Conservation (phyloP, 2,888 invertebrate genomes). For the Hanleya hanleyi region DNA sequence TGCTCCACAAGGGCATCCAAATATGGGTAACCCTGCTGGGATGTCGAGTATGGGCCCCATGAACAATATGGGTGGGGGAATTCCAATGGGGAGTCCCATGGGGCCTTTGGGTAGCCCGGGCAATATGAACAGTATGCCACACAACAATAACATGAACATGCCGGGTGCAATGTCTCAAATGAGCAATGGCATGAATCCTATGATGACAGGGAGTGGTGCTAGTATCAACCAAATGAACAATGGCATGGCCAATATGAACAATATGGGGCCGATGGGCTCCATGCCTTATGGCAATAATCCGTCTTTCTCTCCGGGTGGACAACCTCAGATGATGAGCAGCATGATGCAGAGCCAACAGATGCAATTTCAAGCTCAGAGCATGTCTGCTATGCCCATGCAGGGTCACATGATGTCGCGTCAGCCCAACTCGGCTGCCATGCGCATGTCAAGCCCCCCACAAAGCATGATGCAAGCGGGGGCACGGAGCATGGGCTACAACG, state of each 20-base stretch:
- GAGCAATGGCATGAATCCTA: constrained; percentile 38
- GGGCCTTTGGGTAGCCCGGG: constrained; percentile 40
- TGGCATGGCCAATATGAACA: constrained; percentile 44
- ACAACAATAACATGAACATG: constrained; percentile 31
- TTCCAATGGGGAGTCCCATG: constrained; percentile 22
- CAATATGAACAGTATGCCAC: constrained; percentile 28
- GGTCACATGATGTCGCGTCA: constrained; percentile 26
- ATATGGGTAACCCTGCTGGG: constrained; percentile 17
- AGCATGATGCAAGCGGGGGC: neutral
- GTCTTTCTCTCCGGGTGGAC: neutral
- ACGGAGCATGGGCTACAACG: constrained; percentile 40
- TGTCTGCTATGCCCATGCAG: constrained; percentile 36
- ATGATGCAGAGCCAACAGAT: constrained; percentile 49
- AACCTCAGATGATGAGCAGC: neutral
- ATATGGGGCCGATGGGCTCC: constrained; percentile 40
- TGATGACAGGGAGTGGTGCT: constrained; percentile 24
- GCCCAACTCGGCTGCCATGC: neutral
- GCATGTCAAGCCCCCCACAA: constrained; percentile 9
- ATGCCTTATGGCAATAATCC: constrained; percentile 47
- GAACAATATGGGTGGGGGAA: constrained; percentile 6
- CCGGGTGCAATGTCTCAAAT: constrained; percentile 34
- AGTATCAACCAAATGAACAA: constrained; percentile 48
- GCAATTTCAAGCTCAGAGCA: constrained; percentile 53
- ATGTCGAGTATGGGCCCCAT: constrained; percentile 21
- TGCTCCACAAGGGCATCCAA: constrained; percentile 1